Base-by-base conservation (phyloP, 2,113 vertebrate genomes). In the Malurus cyaneus region DNA sequence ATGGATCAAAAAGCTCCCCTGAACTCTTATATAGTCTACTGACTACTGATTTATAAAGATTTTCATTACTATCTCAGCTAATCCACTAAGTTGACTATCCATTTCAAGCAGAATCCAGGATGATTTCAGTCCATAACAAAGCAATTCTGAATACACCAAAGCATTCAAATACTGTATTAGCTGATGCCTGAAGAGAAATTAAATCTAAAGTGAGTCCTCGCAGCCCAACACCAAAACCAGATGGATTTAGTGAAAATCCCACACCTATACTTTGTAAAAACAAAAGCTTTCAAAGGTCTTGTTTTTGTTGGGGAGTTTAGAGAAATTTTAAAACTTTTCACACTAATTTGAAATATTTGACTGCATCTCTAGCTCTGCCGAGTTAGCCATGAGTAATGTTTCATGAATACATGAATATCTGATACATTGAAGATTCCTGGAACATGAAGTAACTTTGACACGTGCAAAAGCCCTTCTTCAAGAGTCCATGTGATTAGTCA, bases 61-160 rank as follows among this genome's bases (percentile, higher is more conserved):
- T 97, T 97, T 97, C 87, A 95, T 96, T 96, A 94, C 53, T n/a
- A 96, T 97, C 83, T 92, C 83, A 86, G 61, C 54, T 97, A 97
- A 97, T 97, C 94, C 93, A 86, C 94, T 86, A 96, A 97, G 61
- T 89, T 97, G 81, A 95, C 89, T 96, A 83, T 90, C 77, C 39
- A 80, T 97, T 97, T 97, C 89, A 95, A 95, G 89, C 86, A 94
- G 70, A 97, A 94, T 97, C 72, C 74, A 84, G 36, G 77, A 86
- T 89, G 86, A 93, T 97, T 97, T 95, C 16, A 69, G 77, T 81
- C 60, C 85, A 84, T 80, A 95, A 96, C 72, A 93, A 93, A 91
- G 81, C 39, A 95, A 80, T 91, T 96, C 71, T 61, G 73, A 95
- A 92, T 72, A 92, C 50, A 91, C 18, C 21, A 90, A 92, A 91